Evolutionary conservation across 1,140 invertebrate species (phyloP).

Genomic region (Pseudomyrmex sp.): DNA sequence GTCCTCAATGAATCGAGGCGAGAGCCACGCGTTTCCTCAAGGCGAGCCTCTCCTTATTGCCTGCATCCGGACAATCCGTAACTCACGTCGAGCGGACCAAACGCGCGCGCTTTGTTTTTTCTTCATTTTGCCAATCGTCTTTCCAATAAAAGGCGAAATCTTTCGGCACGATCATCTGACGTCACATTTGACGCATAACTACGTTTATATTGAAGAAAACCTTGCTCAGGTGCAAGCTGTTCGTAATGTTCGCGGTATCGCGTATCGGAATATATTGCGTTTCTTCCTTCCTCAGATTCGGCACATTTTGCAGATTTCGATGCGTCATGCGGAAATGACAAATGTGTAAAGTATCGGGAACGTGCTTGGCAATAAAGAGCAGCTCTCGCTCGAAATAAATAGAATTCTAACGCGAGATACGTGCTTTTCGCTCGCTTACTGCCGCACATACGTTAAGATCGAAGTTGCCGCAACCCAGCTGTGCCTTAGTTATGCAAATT

Average conservation of each 20-base stretch:
- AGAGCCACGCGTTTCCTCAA: conserved; percentile 48
- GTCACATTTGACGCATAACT: no score
- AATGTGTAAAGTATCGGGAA: no score
- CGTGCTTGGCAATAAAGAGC: neutral
- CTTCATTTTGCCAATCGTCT: neutral
- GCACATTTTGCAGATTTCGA: no score
- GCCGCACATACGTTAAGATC: neutral
- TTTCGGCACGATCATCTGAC: no score
- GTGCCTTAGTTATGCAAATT: conserved; percentile 9
- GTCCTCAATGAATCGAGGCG: conserved; percentile 55
- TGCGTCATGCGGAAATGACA: no score
- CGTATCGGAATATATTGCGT: no score
- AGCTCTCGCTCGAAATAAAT: neutral
- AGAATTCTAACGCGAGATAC: neutral
- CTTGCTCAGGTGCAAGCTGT: no score
- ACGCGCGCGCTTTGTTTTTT: neutral
- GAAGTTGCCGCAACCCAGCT: neutral
- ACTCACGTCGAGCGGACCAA: conserved; percentile 3
- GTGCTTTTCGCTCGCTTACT: neutral
- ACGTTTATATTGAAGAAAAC: no score
- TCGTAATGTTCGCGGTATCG: no score
- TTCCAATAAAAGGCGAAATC: neutral
- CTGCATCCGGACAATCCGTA: conserved; percentile 35
- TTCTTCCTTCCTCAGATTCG: no score
- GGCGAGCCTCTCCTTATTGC: conserved; percentile 44